Percentiles rank a stretch among this genome's conserved stretches.
These are phyloP conservation scores for Bos indicus DNA, from an alignment of 2,113 vertebrate species.

Conservation along the genomic window DNA sequence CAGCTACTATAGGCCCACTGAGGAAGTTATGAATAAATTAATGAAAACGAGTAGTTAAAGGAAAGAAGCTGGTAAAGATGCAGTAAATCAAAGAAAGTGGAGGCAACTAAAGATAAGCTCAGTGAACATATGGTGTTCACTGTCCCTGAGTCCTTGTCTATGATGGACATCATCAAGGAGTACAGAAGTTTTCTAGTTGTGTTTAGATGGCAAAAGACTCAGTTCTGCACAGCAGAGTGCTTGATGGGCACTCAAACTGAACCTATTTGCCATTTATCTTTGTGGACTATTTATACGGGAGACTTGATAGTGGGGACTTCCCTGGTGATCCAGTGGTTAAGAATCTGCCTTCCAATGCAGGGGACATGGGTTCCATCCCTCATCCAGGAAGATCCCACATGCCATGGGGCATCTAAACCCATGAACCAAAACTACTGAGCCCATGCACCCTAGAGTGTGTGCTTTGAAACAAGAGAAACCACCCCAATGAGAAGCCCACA, in stretches of 20 bases:
- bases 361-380: neutral
- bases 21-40: neutral
- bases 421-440: neutral
- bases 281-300: neutral
- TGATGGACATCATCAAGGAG: neutral
- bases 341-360: neutral
- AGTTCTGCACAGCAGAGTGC: neutral
- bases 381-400: neutral
- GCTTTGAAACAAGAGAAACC: neutral
- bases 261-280: neutral
- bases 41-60: neutral
- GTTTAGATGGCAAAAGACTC: neutral
- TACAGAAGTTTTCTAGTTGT: neutral
- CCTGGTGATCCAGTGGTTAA: neutral
- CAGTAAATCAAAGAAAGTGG: neutral
- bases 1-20: neutral
- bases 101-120: neutral
- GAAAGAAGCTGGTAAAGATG: neutral
- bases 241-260: neutral
- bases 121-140: accelerated
- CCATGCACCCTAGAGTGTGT: neutral
- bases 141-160: neutral
- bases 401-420: neutral
- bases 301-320: neutral
- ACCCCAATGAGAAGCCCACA: neutral